Base-by-base conservation (phyloP, 1,140 invertebrate species). In the Apolygus lucorum region DNA sequence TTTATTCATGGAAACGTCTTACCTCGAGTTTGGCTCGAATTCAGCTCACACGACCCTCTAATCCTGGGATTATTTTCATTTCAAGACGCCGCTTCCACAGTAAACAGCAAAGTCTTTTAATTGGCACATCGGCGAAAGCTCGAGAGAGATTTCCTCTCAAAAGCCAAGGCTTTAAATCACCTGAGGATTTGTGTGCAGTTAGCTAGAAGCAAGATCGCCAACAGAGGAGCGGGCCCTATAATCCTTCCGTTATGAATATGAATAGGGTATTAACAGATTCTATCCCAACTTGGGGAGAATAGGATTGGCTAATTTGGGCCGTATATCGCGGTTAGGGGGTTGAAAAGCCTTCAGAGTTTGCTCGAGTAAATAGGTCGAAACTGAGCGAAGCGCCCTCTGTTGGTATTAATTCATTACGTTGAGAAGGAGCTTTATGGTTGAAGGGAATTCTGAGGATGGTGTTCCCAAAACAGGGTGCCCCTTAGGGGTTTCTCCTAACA, bases 251-350 rank as follows among this genome's bases (percentile, higher is more conserved):
- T 59, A 59, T 59, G 54, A 59, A 59, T 59, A 59, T 59, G 54
- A 59, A 59, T 59, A 59, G 54, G 54, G 54, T 59, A 59, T 59
- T 59, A 59, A 59, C 54, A 59, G 54, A 59, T 59, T 59, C 54
- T 59, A 59, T 59, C 11, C 54, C 22, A 59, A 59, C 8, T 59
- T 59, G 54, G n/a, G n/a, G 54, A 59, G 54, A 59, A 59, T 59
- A 21, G 54, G 54, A 59, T 59, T 59, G 54, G 54, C 54, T 59
- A 59, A 59, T 59, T 59, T 59, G 54, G 54, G 54, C 54, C 54
- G 54, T 59, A 59, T 59, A 59, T 59, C 54, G 54, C 54, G 54
- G 54, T 59, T 59, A 24, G 54, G 22, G 54, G 4, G 54, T 17
- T 4, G 54, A 59, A 21, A 21, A 59, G 54, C 22, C 22, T 59